phyloP scores from a whole-genome alignment of 2,888 invertebrate genomes.

The Kuschelorhynchus macadamiae region DNA sequence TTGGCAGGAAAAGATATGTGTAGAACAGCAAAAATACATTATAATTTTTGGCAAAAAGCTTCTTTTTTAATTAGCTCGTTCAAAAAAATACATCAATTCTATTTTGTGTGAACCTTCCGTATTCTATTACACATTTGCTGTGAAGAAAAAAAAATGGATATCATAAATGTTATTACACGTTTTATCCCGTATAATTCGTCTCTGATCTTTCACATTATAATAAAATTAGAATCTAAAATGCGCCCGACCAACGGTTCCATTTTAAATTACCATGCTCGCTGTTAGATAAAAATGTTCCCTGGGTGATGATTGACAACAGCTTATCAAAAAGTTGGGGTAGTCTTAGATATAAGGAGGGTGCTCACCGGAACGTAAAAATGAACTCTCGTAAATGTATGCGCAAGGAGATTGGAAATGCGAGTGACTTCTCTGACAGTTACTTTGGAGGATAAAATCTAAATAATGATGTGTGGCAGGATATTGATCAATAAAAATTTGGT shows the following conservation, averaged over 20 bases:
- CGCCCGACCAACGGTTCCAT: conserved; percentile 11
- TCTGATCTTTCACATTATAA: too few species aligned
- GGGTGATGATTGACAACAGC: conserved; percentile 47
- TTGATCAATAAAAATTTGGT: too few species aligned
- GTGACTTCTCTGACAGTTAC: conserved; percentile 48
- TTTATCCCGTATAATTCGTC: too few species aligned
- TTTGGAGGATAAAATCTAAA: conserved; percentile 45
- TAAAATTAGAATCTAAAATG: background rate
- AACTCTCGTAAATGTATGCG: conserved; percentile 48
- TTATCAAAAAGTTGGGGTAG: conserved; percentile 51
- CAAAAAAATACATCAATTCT: too few species aligned
- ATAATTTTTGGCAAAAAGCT: too few species aligned
- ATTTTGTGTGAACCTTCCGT: too few species aligned
- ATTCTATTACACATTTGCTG: too few species aligned
- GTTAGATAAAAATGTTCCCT: conserved; percentile 43
- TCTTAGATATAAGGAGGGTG: conserved; percentile 47
- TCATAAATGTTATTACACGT: too few species aligned
- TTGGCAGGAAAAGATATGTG: too few species aligned
- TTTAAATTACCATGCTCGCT: conserved; percentile 26
- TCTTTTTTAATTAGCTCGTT: too few species aligned
- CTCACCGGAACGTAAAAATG: conserved; percentile 48
- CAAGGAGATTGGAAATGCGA: conserved; percentile 45
- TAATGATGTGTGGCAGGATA: conserved; percentile 27
- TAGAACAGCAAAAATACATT: too few species aligned
- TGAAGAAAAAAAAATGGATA: too few species aligned